Evolutionary conservation across 2,113 vertebrate species (phyloP).

Genomic region (Eclectus roratus): DNA sequence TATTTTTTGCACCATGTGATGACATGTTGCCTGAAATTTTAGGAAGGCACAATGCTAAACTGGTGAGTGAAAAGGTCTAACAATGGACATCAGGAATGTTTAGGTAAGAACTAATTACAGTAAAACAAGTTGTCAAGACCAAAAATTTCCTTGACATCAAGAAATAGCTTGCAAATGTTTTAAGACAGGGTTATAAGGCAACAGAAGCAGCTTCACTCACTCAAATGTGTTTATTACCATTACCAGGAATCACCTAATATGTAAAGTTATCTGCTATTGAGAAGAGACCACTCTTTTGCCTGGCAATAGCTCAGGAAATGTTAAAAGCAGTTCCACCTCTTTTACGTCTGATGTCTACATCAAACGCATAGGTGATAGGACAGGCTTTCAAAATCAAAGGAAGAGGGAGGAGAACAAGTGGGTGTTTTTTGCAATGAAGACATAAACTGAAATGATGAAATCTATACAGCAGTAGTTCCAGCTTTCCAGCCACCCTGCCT

Average conservation of each 20-base stretch:
- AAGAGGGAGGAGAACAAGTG: slow-evolving; percentile 51
- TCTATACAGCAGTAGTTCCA: background rate
- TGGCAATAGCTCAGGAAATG: slow-evolving; percentile 21
- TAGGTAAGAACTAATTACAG: slow-evolving; percentile 1
- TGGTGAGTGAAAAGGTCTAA: slow-evolving; percentile 28
- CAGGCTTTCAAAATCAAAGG: slow-evolving; percentile 62
- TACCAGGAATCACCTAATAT: slow-evolving; percentile 6
- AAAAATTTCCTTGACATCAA: background rate
- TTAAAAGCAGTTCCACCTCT: slow-evolving; percentile 39
- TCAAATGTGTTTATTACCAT: slow-evolving; percentile 14
- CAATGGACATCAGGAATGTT: background rate
- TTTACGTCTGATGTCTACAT: slow-evolving; percentile 59
- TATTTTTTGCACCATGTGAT: slow-evolving; percentile 44
- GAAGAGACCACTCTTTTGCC: background rate
- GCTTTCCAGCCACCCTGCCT: slow-evolving; percentile 11
- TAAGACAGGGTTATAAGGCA: background rate
- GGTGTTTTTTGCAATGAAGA: slow-evolving; percentile 51
- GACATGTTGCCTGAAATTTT: slow-evolving; percentile 51
- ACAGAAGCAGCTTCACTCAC: background rate
- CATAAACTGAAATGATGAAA: slow-evolving; percentile 52
- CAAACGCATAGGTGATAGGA: slow-evolving; percentile 24
- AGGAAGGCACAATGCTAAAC: slow-evolving; percentile 21
- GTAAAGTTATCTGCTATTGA: background rate
- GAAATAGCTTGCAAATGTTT: background rate
- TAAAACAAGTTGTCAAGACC: background rate